phyloP scores from a whole-genome alignment of 2,888 invertebrate species.

The Aromia moschata region DNA sequence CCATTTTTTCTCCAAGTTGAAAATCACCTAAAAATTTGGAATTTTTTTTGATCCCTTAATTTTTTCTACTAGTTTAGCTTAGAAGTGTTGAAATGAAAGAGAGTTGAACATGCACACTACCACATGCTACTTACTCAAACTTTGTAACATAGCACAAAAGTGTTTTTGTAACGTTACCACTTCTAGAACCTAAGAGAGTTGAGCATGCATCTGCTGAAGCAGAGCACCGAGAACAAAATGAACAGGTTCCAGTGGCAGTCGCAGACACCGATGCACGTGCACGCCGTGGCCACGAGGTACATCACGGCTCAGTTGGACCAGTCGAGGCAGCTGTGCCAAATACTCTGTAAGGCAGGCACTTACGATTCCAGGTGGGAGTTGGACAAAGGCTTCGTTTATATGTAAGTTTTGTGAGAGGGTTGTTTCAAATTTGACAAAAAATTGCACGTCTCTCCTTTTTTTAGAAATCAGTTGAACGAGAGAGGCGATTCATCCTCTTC shows the following conservation, averaged over 20 bases:
- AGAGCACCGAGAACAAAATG: constrained; percentile 66
- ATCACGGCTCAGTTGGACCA: constrained; percentile 84
- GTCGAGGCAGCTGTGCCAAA: constrained; percentile 79
- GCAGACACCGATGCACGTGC: constrained; percentile 76
- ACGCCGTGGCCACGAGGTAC: constrained; percentile 83
- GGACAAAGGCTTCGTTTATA: constrained; percentile 79
- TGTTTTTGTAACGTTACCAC: not conserved
- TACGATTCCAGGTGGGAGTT: constrained; percentile 75
- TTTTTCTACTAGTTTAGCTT: too few relatives aligned
- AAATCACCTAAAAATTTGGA: too few relatives aligned
- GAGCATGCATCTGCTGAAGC: constrained; percentile 82
- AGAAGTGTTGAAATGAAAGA: too few relatives aligned
- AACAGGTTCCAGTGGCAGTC: constrained; percentile 63
- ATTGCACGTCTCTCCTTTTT: too few relatives aligned
- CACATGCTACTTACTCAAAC: too few relatives aligned
- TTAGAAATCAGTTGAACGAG: constrained; percentile 79
- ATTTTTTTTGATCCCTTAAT: too few relatives aligned
- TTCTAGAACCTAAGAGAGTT: constrained; percentile 82
- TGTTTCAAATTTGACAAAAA: too few relatives aligned
- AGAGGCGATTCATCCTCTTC: constrained; percentile 77
- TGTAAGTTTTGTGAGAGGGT: constrained; percentile 67
- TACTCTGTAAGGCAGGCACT: constrained; percentile 75
- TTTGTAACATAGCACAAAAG: too few relatives aligned
- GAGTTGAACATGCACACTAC: too few relatives aligned
- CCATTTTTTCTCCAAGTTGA: too few relatives aligned